Conservation (phyloP, 2,888 invertebrate species). For the Leucozona laternaria region DNA sequence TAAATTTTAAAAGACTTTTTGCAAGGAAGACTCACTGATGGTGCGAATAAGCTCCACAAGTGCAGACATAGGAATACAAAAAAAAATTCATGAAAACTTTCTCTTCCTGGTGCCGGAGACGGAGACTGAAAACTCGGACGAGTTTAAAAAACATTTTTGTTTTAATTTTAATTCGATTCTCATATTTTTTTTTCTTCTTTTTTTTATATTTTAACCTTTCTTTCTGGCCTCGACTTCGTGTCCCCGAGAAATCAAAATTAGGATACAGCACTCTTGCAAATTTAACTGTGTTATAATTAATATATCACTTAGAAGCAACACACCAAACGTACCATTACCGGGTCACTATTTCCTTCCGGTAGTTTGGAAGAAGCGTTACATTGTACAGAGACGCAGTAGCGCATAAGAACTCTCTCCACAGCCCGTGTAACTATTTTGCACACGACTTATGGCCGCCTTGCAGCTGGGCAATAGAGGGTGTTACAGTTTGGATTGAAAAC, state of each 20-base stretch:
- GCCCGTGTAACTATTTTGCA: constrained; percentile 33
- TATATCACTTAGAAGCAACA: constrained; percentile 57
- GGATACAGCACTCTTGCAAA: constrained; percentile 67
- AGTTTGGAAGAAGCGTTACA: constrained; percentile 26
- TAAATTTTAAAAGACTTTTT: constrained; percentile 28
- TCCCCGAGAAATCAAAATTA: constrained; percentile 61
- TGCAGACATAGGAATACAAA: constrained; percentile 13
- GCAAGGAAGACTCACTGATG: constrained; percentile 11
- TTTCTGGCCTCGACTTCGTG: constrained; percentile 16
- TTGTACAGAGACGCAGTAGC: background rate
- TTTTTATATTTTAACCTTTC: constrained; percentile 10
- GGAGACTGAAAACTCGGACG: constrained; percentile 3
- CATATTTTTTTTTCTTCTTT: background rate
- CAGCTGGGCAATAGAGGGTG: constrained; percentile 8
- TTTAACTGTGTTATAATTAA: constrained; percentile 70
- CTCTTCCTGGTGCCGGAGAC: constrained; percentile 1
- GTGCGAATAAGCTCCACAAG: constrained; percentile 43
- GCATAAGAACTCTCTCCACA: constrained; percentile 22
- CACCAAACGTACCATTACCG: constrained; percentile 40
- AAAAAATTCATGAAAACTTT: constrained; percentile 12
- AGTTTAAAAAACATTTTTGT: constrained; percentile 49
- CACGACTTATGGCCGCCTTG: constrained; percentile 5
- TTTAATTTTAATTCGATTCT: constrained; percentile 65
- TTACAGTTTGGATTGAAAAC: background rate
- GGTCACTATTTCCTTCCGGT: constrained; percentile 59